Evolutionary conservation across 2,888 invertebrate genomes (phyloP).

Genomic region (Apodemia duryi): DNA sequence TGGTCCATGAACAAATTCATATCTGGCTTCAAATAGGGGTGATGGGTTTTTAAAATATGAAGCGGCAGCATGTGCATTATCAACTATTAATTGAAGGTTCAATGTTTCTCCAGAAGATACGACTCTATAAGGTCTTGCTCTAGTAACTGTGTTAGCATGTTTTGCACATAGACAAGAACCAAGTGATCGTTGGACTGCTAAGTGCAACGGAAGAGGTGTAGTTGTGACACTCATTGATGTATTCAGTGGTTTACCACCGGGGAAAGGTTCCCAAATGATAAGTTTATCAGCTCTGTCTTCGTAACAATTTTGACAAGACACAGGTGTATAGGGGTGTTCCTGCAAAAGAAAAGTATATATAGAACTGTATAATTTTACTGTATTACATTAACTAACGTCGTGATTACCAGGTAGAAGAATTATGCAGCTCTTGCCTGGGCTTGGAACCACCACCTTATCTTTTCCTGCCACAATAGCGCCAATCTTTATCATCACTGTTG

Average conservation of each 20-base stretch:
- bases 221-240: constrained; percentile 55
- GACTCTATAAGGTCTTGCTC: constrained; percentile 81
- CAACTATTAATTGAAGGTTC: constrained; percentile 89
- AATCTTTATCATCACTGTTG: too few species aligned
- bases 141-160: constrained; percentile 78
- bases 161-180: constrained; percentile 87
- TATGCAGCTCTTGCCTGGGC: too few species aligned
- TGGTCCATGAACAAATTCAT: constrained; percentile 94
- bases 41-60: constrained; percentile 93
- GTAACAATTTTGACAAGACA: constrained; percentile 91
- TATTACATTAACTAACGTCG: too few species aligned
- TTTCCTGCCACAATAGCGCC: too few species aligned
- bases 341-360: constrained; percentile 42
- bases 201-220: constrained; percentile 76
- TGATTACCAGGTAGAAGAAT: too few species aligned
- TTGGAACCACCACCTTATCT: too few species aligned
- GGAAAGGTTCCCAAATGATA: constrained; percentile 86
- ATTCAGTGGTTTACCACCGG: constrained; percentile 51
- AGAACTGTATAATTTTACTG: not conserved
- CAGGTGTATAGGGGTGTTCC: constrained; percentile 88
- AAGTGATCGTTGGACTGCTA: constrained; percentile 83
- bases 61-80: constrained; percentile 90
- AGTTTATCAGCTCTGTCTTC: constrained; percentile 92
- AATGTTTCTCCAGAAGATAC: constrained; percentile 90
- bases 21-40: constrained; percentile 91